phyloP scores from a whole-genome alignment of 2,113 vertebrate genomes.

The sheep (Ovis aries) region DNA sequence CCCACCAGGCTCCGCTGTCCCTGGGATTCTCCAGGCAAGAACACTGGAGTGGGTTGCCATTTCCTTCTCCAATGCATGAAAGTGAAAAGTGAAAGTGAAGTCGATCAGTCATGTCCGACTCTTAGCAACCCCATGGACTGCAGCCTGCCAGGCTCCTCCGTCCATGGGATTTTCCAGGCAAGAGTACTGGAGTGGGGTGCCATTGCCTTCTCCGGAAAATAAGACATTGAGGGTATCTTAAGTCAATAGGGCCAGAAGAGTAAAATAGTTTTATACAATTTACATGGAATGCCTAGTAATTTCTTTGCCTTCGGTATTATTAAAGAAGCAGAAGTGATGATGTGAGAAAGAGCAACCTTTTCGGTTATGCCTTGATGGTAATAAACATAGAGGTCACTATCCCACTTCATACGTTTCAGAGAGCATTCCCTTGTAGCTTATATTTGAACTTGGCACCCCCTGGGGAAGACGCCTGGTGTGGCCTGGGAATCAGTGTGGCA shows the following conservation, averaged over 20 bases:
- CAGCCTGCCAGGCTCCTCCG: too few relatives aligned
- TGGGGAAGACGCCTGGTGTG: background rate
- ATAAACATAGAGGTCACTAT: background rate
- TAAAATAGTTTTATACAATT: background rate
- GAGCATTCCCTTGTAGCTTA: background rate
- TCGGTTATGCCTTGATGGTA: background rate
- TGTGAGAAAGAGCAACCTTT: background rate
- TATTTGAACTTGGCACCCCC: constrained; percentile 11
- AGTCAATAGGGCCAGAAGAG: background rate
- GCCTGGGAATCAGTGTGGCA: background rate
- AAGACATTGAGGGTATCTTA: background rate
- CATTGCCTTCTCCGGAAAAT: background rate
- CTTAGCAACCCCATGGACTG: too few relatives aligned
- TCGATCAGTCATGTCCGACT: too few relatives aligned
- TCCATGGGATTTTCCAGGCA: too few relatives aligned
- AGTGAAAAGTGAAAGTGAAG: too few relatives aligned
- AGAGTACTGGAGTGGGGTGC: too few relatives aligned
- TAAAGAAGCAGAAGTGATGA: background rate
- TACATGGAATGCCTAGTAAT: background rate
- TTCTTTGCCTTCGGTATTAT: background rate
- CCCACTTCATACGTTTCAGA: background rate
- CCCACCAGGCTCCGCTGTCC: too few relatives aligned
- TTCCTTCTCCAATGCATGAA: too few relatives aligned
- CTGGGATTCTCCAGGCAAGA: too few relatives aligned
- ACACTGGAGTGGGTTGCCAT: too few relatives aligned